Evolutionary conservation across 2,113 vertebrate species (phyloP).

Genomic region (Nannobrachium achirus): DNA sequence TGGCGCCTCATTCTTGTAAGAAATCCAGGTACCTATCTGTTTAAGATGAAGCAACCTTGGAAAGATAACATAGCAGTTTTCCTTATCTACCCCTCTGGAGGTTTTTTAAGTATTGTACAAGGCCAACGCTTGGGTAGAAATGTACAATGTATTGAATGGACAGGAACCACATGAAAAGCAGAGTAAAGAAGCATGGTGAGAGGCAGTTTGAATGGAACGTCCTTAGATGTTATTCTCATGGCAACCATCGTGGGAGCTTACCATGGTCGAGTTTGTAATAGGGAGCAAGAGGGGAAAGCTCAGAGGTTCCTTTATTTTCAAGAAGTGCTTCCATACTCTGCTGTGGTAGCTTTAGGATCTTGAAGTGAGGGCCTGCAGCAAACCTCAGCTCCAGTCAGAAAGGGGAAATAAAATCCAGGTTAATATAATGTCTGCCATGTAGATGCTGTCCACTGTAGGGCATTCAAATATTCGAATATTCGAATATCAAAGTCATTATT

Average conservation of each 20-base stretch:
- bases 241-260: neutral
- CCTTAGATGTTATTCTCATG: constrained; percentile 22
- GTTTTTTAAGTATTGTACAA: constrained; percentile 26
- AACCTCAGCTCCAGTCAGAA: constrained; percentile 52
- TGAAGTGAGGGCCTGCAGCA: constrained; percentile 60
- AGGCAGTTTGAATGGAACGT: constrained; percentile 21
- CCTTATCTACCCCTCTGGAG: constrained; percentile 13
- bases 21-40: constrained; percentile 43
- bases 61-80: constrained; percentile 8
- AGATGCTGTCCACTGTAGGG: constrained; percentile 47
- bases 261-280: constrained; percentile 33
- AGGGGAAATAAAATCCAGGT: constrained; percentile 46
- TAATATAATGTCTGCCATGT: constrained; percentile 61
- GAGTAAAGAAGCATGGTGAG: neutral
- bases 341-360: constrained; percentile 57
- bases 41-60: constrained; percentile 31
- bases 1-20: constrained; percentile 28
- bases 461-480: too few relatives aligned
- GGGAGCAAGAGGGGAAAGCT: constrained; percentile 56
- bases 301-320: constrained; percentile 58
- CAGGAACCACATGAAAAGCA: constrained; percentile 31
- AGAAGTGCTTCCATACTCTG: constrained; percentile 63
- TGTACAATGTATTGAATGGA: constrained; percentile 24
- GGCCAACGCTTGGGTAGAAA: constrained; percentile 23
- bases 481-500: too few relatives aligned